A percentile compares a stretch with the other conserved stretches of the same genome.
These are phyloP conservation scores for Brenthis ino DNA, from an alignment of 2,888 invertebrate species.

Conservation along the genomic window DNA sequence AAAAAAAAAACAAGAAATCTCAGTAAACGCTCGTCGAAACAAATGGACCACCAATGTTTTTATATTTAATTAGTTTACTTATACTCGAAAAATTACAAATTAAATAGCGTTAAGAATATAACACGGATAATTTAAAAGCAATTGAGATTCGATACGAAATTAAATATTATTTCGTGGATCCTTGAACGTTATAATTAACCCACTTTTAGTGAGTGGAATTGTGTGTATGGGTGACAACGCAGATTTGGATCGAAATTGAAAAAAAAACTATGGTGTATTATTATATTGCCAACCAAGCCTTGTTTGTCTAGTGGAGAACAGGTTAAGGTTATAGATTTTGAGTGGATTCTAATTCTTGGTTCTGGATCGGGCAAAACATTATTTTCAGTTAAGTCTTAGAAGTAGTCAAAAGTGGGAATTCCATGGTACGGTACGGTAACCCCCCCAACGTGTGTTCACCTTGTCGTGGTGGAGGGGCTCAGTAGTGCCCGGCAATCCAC, in stretches of 20 bases:
- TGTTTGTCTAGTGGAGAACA: too few species aligned
- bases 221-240: slow-evolving; percentile 19
- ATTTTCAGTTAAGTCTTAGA: too few species aligned
- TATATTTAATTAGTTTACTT: slow-evolving; percentile 33
- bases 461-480: too few species aligned
- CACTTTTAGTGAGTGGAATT: slow-evolving; percentile 42
- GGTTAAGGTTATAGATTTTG: too few species aligned
- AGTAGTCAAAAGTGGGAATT: too few species aligned
- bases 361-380: too few species aligned
- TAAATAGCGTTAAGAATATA: slow-evolving; percentile 29
- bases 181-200: slow-evolving; percentile 48
- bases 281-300: too few species aligned
- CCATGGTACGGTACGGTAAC: too few species aligned
- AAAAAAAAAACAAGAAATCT: slow-evolving; percentile 13
- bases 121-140: slow-evolving; percentile 23
- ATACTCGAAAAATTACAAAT: slow-evolving; percentile 29
- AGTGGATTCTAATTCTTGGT: too few species aligned
- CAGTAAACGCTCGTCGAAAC: slow-evolving; percentile 17
- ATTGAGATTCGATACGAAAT: slow-evolving; percentile 27
- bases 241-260: slow-evolving; percentile 11
- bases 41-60: slow-evolving; percentile 27
- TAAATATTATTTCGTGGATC: slow-evolving; percentile 35
- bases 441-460: too few species aligned
- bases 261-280: background rate
- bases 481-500: too few species aligned